Base-by-base conservation (phyloP, 2,797 vertebrate genomes). In the Melanotaenia nigrans region DNA sequence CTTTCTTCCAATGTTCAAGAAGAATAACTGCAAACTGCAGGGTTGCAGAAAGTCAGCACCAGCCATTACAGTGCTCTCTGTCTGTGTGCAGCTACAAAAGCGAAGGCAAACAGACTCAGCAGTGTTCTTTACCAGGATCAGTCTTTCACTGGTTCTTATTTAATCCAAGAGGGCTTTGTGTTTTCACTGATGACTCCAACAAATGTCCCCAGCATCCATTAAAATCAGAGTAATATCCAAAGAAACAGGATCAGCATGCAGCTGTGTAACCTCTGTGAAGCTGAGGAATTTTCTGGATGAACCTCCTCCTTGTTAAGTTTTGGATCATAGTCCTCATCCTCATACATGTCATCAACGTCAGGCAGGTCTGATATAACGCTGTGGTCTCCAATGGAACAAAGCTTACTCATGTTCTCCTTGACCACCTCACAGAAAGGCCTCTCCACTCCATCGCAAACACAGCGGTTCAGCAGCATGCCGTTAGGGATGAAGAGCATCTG, bases 371-470 rank as follows among this genome's bases (percentile, higher is more conserved):
- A 69, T 12, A 85, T 64, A 0, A 86, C 79, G 5, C 69, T 70
- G 63, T 85, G 87, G 61, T 93, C 93, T n/a, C 91, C 92, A 0
- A 94, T 86, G 32, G 86, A 73, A 71, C 95, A 96, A 1, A 95
- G 93, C 33, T 89, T 91, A 60, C 87, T 91, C 94, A 96, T 95
- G 90, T 95, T 95, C 69, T 94, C 94, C 79, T 96, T 95, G 58
- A 95, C 94, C 85, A 94, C 93, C 66, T 95, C 94, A 45, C 95
- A 96, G 87, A 96, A 95, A 2, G 94, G 94, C 65, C 95, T 88
- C 90, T 95, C 95, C 51, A 94, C 90, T 0, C 95, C 95, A 58
- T 95, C 95, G 49, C 95, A 96, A 0, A 95, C 91, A 35, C 95
- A 95, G 61, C 87, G 90, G 88, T 95, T 93, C 4, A 96, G 93